Conservation (phyloP, 1,140 invertebrate species). For the Aphidius gifuensis region DNA sequence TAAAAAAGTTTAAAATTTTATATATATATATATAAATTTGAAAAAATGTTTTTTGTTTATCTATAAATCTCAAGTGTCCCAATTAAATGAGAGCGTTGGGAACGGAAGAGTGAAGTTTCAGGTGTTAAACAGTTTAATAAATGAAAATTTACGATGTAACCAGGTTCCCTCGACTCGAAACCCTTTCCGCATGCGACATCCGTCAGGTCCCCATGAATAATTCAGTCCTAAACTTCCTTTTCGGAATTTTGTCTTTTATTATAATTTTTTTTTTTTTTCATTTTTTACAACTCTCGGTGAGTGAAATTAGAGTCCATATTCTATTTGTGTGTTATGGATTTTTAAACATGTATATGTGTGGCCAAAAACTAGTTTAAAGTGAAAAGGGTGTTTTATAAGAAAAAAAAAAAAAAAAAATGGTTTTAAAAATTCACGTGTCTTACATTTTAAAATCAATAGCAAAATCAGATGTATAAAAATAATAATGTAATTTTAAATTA, state of each 20-base stretch:
- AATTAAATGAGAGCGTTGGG: too few species aligned
- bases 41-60: too few species aligned
- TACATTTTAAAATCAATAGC: slow-evolving; percentile 5
- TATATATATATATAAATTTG: too few species aligned
- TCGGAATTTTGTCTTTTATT: slow-evolving; percentile 6
- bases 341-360: background rate
- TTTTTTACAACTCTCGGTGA: slow-evolving; percentile 9
- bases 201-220: slow-evolving; percentile 39
- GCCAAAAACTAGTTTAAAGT: background rate
- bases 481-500: background rate
- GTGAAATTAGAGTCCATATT: slow-evolving; percentile 27
- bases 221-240: slow-evolving; percentile 31
- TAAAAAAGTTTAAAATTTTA: too few species aligned
- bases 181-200: slow-evolving; percentile 35
- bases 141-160: slow-evolving; percentile 41
- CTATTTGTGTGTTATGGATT: slow-evolving; percentile 5
- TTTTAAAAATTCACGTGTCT: slow-evolving; percentile 7
- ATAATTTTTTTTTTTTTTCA: slow-evolving; percentile 4
- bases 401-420: background rate
- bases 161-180: slow-evolving; percentile 18
- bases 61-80: too few species aligned
- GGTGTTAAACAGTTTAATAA: slow-evolving; percentile 43
- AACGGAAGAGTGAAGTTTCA: slow-evolving; percentile 12
- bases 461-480: background rate
- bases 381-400: background rate